A percentile compares a stretch with the other conserved stretches of the same genome.
phyloP scores from a whole-genome alignment of 30 jellyfish, hydroid and myxozoan genomes.

The Clytia hemisphaerica region DNA sequence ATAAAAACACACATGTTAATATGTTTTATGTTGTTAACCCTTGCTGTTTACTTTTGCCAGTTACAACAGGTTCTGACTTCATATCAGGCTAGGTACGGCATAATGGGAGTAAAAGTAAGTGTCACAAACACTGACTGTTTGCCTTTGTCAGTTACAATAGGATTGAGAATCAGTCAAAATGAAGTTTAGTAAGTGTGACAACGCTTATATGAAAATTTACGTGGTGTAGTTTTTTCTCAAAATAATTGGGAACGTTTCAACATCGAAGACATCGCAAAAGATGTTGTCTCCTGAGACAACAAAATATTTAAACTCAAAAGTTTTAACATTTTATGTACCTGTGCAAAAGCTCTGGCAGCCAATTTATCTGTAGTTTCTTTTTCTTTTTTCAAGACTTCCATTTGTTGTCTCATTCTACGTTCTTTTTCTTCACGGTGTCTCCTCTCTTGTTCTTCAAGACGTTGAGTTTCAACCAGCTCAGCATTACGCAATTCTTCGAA shows the following conservation, averaged over 20 bases:
- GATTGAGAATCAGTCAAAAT: too few species aligned
- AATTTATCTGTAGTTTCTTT: slow-evolving; percentile 69
- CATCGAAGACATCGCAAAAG: too few species aligned
- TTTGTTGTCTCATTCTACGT: slow-evolving; percentile 85
- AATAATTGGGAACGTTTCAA: too few species aligned
- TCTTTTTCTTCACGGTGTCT: slow-evolving; percentile 94
- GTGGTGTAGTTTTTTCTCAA: too few species aligned
- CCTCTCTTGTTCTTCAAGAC: slow-evolving; percentile 92
- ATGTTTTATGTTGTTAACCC: neutral
- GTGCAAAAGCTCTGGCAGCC: slow-evolving; percentile 98
- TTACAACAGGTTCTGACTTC: neutral
- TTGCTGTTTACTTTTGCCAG: neutral
- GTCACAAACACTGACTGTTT: neutral
- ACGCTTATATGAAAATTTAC: too few species aligned
- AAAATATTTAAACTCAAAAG: too few species aligned
- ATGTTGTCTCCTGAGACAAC: too few species aligned
- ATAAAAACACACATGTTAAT: neutral
- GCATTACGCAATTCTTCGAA: slow-evolving; percentile 92
- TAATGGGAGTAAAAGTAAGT: neutral
- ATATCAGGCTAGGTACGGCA: neutral
- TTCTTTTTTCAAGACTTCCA: slow-evolving; percentile 74
- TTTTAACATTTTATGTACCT: too few species aligned
- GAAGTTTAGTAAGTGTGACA: too few species aligned
- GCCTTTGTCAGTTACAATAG: too few species aligned
- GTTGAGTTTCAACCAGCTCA: slow-evolving; percentile 81